These are phyloP conservation scores for Elegia similella DNA, from an alignment of 2,888 invertebrate species.

Conservation along the genomic window DNA sequence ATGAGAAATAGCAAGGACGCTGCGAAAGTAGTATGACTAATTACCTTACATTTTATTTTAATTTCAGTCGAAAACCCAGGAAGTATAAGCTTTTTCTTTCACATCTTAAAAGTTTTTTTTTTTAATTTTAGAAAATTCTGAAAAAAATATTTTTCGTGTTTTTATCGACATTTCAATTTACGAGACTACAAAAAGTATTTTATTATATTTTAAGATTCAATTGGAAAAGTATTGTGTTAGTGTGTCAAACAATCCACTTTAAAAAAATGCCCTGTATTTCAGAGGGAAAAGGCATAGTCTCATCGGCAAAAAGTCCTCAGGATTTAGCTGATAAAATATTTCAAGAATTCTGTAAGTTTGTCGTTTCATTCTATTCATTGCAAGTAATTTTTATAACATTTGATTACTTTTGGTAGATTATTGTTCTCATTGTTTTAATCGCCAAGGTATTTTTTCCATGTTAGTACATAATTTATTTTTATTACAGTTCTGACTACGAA, in stretches of 20 bases:
- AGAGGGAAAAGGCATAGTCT: slow-evolving; percentile 61
- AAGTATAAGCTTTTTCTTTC: slow-evolving; percentile 30
- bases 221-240: too few species aligned
- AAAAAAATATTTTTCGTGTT: too few species aligned
- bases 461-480: neutral
- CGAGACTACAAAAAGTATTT: too few species aligned
- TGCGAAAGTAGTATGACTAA: too few species aligned
- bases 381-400: neutral
- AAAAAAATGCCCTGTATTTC: slow-evolving; percentile 19
- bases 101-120: too few species aligned
- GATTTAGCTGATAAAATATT: slow-evolving; percentile 58
- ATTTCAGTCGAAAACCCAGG: slow-evolving; percentile 40
- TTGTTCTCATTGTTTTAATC: too few species aligned
- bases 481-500: slow-evolving; percentile 43
- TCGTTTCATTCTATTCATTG: neutral
- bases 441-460: neutral
- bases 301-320: slow-evolving; percentile 40
- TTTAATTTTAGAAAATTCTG: too few species aligned
- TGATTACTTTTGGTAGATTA: too few species aligned
- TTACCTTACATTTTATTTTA: too few species aligned
- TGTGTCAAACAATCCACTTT: slow-evolving; percentile 1
- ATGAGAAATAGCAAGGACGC: too few species aligned
- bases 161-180: too few species aligned
- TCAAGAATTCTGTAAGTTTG: slow-evolving; percentile 53
- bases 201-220: too few species aligned